Conservation (phyloP, 2,888 invertebrate genomes). For the Drosophila meridiana region DNA sequence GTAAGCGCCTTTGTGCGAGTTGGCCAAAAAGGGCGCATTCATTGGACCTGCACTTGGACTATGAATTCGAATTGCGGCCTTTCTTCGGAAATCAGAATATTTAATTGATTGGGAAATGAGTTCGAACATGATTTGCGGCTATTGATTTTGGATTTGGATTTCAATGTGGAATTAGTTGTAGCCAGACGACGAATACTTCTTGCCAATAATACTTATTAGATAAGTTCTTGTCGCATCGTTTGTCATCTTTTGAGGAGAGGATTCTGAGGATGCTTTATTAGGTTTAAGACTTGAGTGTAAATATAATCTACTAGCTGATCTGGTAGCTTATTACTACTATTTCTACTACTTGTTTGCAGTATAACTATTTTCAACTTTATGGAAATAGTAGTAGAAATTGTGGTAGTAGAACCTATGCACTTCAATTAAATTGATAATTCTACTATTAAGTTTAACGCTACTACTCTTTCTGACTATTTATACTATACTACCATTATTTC, state of each 20-base stretch:
- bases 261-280: too few species aligned
- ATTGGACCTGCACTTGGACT: conserved; percentile 15
- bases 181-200: not conserved
- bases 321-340: too few species aligned
- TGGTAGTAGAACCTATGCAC: too few species aligned
- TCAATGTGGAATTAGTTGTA: not conserved
- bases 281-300: too few species aligned
- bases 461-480: too few species aligned
- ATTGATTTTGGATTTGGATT: conserved; percentile 33
- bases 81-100: conserved; percentile 65
- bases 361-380: too few species aligned
- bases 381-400: too few species aligned
- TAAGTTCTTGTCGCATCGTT: not conserved
- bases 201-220: not conserved
- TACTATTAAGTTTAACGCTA: too few species aligned
- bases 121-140: conserved; percentile 37
- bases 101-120: conserved; percentile 80
- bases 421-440: too few species aligned
- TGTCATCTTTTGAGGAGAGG: not conserved
- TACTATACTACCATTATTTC: too few species aligned
- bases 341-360: too few species aligned
- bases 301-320: too few species aligned
- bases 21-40: conserved; percentile 42
- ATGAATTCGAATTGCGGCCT: conserved; percentile 15
- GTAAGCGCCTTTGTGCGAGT: conserved; percentile 29